phyloP scores from a whole-genome alignment of 2,797 vertebrate species.

The Nyctibius grandis region DNA sequence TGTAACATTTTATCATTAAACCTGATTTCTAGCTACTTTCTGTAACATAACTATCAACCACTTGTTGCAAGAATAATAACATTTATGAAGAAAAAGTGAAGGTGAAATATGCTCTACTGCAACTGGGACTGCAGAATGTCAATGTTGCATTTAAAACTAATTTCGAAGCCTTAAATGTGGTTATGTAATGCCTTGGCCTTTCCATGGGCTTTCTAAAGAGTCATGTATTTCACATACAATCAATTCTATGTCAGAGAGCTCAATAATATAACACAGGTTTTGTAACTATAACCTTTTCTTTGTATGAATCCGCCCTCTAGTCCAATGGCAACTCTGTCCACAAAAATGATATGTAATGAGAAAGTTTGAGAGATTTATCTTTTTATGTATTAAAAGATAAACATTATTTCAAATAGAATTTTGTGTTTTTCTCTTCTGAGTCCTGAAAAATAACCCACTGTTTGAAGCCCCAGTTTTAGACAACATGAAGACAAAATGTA shows the following conservation, averaged over 20 bases:
- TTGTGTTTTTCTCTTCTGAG: neutral
- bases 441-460: neutral
- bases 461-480: neutral
- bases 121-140: neutral
- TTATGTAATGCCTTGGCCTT: constrained; percentile 5
- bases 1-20: neutral
- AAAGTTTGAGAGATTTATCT: neutral
- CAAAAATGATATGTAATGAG: neutral
- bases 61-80: neutral
- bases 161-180: neutral
- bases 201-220: neutral
- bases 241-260: neutral
- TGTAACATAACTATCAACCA: neutral
- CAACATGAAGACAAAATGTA: neutral
- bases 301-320: neutral
- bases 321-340: neutral
- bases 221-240: neutral
- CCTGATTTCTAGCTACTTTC: neutral
- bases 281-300: neutral
- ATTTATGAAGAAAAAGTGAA: neutral
- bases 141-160: neutral
- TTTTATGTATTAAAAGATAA: neutral
- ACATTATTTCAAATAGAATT: neutral
- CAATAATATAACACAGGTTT: neutral
- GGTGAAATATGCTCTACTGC: neutral